These are phyloP conservation scores for Channallabes apus DNA, from an alignment of 2,797 vertebrate genomes.

Conservation along the genomic window DNA sequence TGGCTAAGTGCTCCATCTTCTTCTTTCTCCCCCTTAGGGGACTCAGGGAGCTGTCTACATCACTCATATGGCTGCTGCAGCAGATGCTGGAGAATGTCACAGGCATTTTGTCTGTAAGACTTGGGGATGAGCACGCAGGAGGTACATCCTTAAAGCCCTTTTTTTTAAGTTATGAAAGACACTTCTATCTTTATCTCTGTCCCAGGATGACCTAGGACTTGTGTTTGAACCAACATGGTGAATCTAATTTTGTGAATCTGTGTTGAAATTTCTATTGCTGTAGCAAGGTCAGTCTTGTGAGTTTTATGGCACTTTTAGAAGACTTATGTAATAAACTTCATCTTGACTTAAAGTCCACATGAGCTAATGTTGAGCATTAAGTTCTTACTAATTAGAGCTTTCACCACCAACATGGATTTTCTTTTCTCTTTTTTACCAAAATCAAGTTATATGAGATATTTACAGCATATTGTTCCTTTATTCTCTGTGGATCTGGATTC, in stretches of 20 bases:
- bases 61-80: slow-evolving; percentile 12
- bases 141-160: background rate
- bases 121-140: background rate
- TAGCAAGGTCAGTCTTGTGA: background rate
- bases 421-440: background rate
- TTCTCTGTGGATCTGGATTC: background rate
- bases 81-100: slow-evolving; percentile 12
- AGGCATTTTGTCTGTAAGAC: background rate
- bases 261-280: background rate
- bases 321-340: background rate
- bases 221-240: background rate
- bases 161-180: background rate
- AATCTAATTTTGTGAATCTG: background rate
- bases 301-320: background rate
- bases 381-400: background rate
- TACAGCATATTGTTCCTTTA: background rate
- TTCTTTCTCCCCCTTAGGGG: background rate
- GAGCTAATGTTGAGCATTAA: background rate
- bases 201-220: background rate
- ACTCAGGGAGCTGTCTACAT: background rate
- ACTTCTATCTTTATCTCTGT: background rate
- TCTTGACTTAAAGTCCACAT: background rate
- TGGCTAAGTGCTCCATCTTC: slow-evolving; percentile 7
- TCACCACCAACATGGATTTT: background rate
- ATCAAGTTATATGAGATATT: background rate